Evolutionary conservation across 2,113 vertebrate species (phyloP).

Genomic region (Rana temporaria): DNA sequence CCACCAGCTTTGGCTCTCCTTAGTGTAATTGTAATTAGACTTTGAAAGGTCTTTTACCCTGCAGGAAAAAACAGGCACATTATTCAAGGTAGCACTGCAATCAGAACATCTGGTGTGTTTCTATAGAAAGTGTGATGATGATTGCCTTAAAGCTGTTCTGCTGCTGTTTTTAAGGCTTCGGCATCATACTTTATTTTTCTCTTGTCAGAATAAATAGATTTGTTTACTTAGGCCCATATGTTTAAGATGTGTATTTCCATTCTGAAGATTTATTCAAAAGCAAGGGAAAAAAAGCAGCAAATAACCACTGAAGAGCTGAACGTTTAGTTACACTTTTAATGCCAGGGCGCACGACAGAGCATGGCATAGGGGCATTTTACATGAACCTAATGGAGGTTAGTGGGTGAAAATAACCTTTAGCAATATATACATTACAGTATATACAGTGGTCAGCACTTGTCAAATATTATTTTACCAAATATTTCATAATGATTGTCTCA

Average conservation of each 20-base stretch:
- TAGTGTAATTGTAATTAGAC: slow-evolving; percentile 59
- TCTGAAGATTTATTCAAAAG: slow-evolving; percentile 40
- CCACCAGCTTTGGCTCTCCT: slow-evolving; percentile 60
- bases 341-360: no score
- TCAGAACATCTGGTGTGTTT: slow-evolving; percentile 73
- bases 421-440: neutral
- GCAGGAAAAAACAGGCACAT: slow-evolving; percentile 61
- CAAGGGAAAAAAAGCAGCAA: neutral
- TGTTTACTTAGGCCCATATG: slow-evolving; percentile 57
- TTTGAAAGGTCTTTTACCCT: slow-evolving; percentile 64
- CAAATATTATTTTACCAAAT: slow-evolving; percentile 21
- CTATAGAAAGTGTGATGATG: slow-evolving; percentile 61
- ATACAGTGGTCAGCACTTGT: neutral
- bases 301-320: slow-evolving; percentile 16
- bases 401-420: neutral
- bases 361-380: neutral
- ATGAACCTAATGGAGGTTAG: neutral
- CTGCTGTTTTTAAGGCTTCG: slow-evolving; percentile 57
- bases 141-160: slow-evolving; percentile 65
- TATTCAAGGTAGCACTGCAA: slow-evolving; percentile 63
- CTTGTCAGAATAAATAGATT: slow-evolving; percentile 59
- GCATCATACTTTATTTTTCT: slow-evolving; percentile 58
- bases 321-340: neutral
- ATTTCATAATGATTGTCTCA: slow-evolving; percentile 12
- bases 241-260: slow-evolving; percentile 52